Evolutionary conservation across 2,888 invertebrate species (phyloP), one percentile per base, ranked within the genome.

Genomic region (Disparrhopalites patrizii): DNA sequence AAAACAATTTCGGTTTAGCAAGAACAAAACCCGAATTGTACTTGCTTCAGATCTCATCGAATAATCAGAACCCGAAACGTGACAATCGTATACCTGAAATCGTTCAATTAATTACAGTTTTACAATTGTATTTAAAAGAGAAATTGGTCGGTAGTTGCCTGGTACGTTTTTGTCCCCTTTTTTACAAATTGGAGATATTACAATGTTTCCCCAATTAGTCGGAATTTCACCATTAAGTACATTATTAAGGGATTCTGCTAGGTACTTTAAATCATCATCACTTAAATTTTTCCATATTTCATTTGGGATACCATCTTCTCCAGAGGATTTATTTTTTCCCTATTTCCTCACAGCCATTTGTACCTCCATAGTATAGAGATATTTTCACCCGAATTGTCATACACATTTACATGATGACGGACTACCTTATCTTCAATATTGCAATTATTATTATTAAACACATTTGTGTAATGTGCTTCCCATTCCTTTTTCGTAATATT

Each of bases 61-160:
- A n/a, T n/a, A n/a, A n/a, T n/a, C n/a, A n/a, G n/a, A n/a, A n/a
- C n/a, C n/a, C n/a, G n/a, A n/a, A 15, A 8, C 50, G 57, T 1
- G 56, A 50, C 0, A 38, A 56, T 18, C 57, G 57, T 10, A 7
- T n/a, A n/a, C 50, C 50, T 2, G 57, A 43, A 0, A 57, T 15
- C 1, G 31, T 33, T 2, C 36, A 20, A 8, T 57, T 31, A 1
- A 20, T 10, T 47, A 63, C 5, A 43, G 4, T 56, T 63, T 63
- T 28, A 43, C 3, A 7, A 56, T 43, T 10, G 38, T 38, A 10
- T 63, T 56, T 2, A 64, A n/a, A 15, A 64, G 28, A 0, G 64
- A 57, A 8, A 64, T 64, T 13, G 47, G 56, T 25, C 64, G 31
- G 20, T 57, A 64, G 28, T 64, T 64, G 4, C 5, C 31, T 1